These are phyloP conservation scores for Lycorma delicatula DNA, from an alignment of 1,140 invertebrate genomes.

Conservation along the genomic window DNA sequence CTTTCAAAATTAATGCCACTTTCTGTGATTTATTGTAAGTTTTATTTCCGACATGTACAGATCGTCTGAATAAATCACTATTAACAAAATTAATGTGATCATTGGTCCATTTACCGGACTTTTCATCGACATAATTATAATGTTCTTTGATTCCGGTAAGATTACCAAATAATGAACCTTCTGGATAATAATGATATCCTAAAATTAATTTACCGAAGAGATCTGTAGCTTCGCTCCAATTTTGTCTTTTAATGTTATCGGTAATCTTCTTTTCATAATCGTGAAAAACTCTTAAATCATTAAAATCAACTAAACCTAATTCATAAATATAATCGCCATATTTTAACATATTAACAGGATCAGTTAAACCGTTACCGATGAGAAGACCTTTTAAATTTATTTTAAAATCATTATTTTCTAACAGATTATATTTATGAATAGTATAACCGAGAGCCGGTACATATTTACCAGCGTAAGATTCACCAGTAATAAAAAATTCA, in stretches of 20 bases:
- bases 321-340: conserved; percentile 78
- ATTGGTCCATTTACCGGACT: background rate
- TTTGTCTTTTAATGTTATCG: background rate
- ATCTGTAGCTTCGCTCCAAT: conserved; percentile 2
- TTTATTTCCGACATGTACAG: conserved; percentile 69
- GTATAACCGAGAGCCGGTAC: conserved; percentile 67
- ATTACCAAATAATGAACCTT: conserved; percentile 51
- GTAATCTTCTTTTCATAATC: conserved; percentile 14
- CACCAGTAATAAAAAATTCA: conserved; percentile 71
- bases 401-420: conserved; percentile 30
- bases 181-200: conserved; percentile 7
- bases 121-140: conserved; percentile 56
- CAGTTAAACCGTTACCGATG: conserved; percentile 78
- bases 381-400: conserved; percentile 62
- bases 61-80: conserved; percentile 7
- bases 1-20: conserved; percentile 58
- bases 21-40: conserved; percentile 42
- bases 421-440: conserved; percentile 60
- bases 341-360: conserved; percentile 64
- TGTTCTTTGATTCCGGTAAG: conserved; percentile 68
- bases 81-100: conserved; percentile 16
- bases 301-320: conserved; percentile 44
- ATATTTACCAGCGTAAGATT: conserved; percentile 83
- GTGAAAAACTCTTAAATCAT: conserved; percentile 17
- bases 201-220: conserved; percentile 9